A percentile compares a stretch with the other conserved stretches of the same genome.
phyloP scores from a whole-genome alignment of 2,888 invertebrate genomes.

The Xestobium rufovillosum region DNA sequence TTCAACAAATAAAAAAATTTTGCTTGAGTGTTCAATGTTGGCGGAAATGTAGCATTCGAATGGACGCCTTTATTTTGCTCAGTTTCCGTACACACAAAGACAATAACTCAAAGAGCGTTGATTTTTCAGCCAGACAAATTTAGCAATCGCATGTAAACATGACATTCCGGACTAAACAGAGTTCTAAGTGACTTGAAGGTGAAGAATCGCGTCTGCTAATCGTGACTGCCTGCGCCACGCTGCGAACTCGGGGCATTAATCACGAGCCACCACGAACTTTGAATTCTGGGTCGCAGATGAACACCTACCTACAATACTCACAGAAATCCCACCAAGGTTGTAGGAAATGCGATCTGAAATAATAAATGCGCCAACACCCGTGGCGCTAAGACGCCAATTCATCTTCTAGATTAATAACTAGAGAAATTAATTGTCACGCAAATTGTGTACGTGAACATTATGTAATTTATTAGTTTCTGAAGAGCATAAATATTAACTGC shows the following conservation, averaged over 20 bases:
- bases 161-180: slow-evolving; percentile 33
- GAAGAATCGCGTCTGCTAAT: slow-evolving; percentile 34
- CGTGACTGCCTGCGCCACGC: slow-evolving; percentile 37
- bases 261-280: slow-evolving; percentile 23
- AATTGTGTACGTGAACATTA: slow-evolving; percentile 15
- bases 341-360: too few relatives aligned
- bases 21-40: too few relatives aligned
- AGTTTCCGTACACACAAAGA: too few relatives aligned
- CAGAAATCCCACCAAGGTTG: too few relatives aligned
- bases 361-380: background rate
- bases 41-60: too few relatives aligned
- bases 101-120: slow-evolving; percentile 28
- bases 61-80: too few relatives aligned
- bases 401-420: slow-evolving; percentile 18
- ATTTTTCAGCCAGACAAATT: slow-evolving; percentile 37
- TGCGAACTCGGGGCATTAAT: slow-evolving; percentile 33
- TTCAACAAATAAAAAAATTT: too few relatives aligned
- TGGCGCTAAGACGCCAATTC: slow-evolving; percentile 5
- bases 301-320: too few relatives aligned
- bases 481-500: slow-evolving; percentile 6
- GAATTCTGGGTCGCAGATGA: slow-evolving; percentile 12
- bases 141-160: slow-evolving; percentile 33
- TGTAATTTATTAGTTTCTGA: slow-evolving; percentile 17
- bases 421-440: slow-evolving; percentile 17
- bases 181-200: slow-evolving; percentile 35